Base-by-base conservation (phyloP, 2,888 invertebrate genomes). In the Punctoribates punctum region DNA sequence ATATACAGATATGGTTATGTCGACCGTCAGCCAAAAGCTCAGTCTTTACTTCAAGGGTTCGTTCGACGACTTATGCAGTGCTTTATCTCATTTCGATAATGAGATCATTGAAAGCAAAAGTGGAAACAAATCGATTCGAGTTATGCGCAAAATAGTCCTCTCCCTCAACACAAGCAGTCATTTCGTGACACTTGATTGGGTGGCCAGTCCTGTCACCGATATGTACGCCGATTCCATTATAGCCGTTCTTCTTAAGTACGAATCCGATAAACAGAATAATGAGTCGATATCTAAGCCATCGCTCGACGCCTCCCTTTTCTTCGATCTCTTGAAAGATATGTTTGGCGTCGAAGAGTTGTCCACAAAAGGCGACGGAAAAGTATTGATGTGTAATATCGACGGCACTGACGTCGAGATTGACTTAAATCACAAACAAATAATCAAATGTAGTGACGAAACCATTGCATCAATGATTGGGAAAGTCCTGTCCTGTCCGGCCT, bases 171-270 rank as follows among this genome's bases (percentile, higher is more conserved):
- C 51, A 29, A 51, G 6, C 20, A 60, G 23, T 17, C 17, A 75
- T 11, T 57, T 75, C 13, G 90, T 95, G 38, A 90, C 92, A 0
- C 87, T 98, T 77, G 96, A 96, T 88, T 99, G 98, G 98, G 87
- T 90, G 65, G 94, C 96, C 9, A 93, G 91, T 82, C 96, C 98
- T 0, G 91, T 96, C 67, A 91, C 94, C 82, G 98, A 99, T 85
- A 97, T 98, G 95, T 98, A 91, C 85, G 97, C 98, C 38, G 98
- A 99, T 86, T 92, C 97, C 38, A 91, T 96, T 38, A 87, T 96
- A 75, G 92, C 93, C 0, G 94, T 91, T 62, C 87, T 96, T 54
- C 87, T 98, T 81, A 91, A 93, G 42, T 20, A n/a, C 46, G 27
- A 48, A 15, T 11, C 38, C 15, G 23, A 42, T n/a, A 2, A 73